Base-by-base conservation (phyloP, 2,797 vertebrate species). In the Mus spretus region DNA sequence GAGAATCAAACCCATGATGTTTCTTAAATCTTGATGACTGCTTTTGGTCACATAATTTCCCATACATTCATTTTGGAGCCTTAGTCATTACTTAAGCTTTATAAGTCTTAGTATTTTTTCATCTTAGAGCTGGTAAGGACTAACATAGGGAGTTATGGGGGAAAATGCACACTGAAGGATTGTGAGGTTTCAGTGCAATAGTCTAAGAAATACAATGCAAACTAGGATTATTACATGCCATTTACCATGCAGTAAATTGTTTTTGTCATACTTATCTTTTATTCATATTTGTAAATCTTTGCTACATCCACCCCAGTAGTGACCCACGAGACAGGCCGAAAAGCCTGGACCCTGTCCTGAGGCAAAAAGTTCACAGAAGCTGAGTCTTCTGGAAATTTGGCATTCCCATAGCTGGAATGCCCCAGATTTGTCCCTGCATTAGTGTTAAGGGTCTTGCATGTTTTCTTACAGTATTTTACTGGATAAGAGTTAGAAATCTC, bases 11-110 rank as follows among this genome's bases (percentile, higher is more conserved):
- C 57, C 47, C 1, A 85, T 40, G 85, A 47, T 95, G 87, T 70
- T 3, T 85, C 44, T n/a, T 86, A 70, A 40, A 78, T n/a, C 59
- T 61, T 83, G 37, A 44, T 19, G 37, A 63, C 40, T n/a, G 20
- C 1, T 1, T 92, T 96, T 95, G 24, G 2, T 80, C 40, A 94
- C 26, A 57, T 55, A 93, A 77, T 83, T 93, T 6, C 65, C 44
- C 40, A 84, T n/a, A 80, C 44, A 82, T 24, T 80, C 31, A 50
- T 37, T 92, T 50, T 55, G 4, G 37, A 31, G 20, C 11, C 19
- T 37, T 89, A 67, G 50, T 91, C 74, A 86, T 34, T 94, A 63
- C 6, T 28, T 77, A 87, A 80, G 9, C 34, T 72, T 28, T 81
- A 22, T 91, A 82, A 77, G 14, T n/a, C 34, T 59, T 53, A 47